Percentiles rank a stretch among this genome's conserved stretches.
Evolutionary conservation across 30 jellyfish, hydroid and myxozoan species (phyloP).

Genomic region (Pseudorhiza aurosa): DNA sequence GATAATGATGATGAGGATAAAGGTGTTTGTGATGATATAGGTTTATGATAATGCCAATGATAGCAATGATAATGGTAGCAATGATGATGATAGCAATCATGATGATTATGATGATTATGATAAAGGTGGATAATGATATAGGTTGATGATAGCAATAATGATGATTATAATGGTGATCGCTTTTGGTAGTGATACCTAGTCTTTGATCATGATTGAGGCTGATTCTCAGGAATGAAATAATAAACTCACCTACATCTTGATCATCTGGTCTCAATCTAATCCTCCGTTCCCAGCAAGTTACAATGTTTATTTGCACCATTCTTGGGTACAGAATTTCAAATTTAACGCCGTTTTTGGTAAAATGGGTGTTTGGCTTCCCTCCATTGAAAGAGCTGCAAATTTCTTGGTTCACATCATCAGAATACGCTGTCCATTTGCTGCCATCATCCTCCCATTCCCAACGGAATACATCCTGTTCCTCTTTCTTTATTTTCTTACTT

Average conservation of each 20-base stretch:
- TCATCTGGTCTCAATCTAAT: conserved; percentile 45
- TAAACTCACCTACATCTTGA: conserved; percentile 35
- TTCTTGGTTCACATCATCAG: conserved; percentile 45
- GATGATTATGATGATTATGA: too few species aligned
- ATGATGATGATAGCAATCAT: too few species aligned
- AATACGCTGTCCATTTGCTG: conserved; percentile 54
- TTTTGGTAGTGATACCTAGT: too few species aligned
- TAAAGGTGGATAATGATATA: too few species aligned
- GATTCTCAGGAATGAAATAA: too few species aligned
- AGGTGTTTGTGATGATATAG: neutral
- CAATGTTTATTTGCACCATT: conserved; percentile 88
- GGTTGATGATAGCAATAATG: too few species aligned
- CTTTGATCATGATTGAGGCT: too few species aligned
- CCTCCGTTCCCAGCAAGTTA: conserved; percentile 84
- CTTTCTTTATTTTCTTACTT: conserved; percentile 15
- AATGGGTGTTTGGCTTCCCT: conserved; percentile 50
- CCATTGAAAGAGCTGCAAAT: conserved; percentile 54
- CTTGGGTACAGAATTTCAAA: conserved; percentile 78
- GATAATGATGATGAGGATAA: neutral
- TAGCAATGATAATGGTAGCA: too few species aligned
- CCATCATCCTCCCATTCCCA: conserved; percentile 96
- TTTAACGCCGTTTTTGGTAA: conserved; percentile 38
- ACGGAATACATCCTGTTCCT: neutral
- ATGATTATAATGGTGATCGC: too few species aligned
- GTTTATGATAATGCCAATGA: too few species aligned